Percentiles rank a stretch among this genome's conserved stretches.
These are phyloP conservation scores for Physella acuta DNA, from an alignment of 1,140 invertebrate species.

Conservation along the genomic window DNA sequence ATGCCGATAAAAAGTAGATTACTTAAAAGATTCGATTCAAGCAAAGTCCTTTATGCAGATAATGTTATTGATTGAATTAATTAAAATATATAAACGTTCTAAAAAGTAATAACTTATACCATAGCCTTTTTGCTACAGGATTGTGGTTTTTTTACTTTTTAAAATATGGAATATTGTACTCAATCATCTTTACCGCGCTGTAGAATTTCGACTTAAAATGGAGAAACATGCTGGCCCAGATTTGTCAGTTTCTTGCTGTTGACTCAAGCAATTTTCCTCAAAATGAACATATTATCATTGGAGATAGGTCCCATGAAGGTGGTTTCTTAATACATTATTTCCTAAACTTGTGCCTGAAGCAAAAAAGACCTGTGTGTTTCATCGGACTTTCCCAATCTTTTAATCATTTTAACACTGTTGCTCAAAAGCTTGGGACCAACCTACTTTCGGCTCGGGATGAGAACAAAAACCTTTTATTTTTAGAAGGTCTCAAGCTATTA, in stretches of 20 bases:
- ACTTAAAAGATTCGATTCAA: neutral
- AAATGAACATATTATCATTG: constrained; percentile 16
- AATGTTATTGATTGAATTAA: too few species aligned
- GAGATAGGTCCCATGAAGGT: constrained; percentile 13
- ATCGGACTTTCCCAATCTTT: constrained; percentile 27
- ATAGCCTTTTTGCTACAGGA: too few species aligned
- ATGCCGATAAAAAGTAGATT: neutral
- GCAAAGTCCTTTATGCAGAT: too few species aligned
- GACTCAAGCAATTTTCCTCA: constrained; percentile 24
- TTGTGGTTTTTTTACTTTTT: too few species aligned
- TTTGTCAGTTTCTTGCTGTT: constrained; percentile 26
- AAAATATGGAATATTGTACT: too few species aligned
- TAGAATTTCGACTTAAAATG: constrained; percentile 17
- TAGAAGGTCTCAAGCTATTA: constrained; percentile 41
- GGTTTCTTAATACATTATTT: constrained; percentile 21
- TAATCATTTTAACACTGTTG: constrained; percentile 41
- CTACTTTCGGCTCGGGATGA: constrained; percentile 30
- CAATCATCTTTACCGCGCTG: too few species aligned
- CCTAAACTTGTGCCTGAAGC: constrained; percentile 23
- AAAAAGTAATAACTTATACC: too few species aligned
- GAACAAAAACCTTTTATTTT: constrained; percentile 33
- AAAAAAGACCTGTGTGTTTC: constrained; percentile 9
- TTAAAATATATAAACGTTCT: too few species aligned
- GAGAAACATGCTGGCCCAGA: constrained; percentile 30
- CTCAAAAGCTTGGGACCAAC: constrained; percentile 41